Evolutionary conservation across 2,113 vertebrate genomes (phyloP).

Genomic region (Clarias magur): DNA sequence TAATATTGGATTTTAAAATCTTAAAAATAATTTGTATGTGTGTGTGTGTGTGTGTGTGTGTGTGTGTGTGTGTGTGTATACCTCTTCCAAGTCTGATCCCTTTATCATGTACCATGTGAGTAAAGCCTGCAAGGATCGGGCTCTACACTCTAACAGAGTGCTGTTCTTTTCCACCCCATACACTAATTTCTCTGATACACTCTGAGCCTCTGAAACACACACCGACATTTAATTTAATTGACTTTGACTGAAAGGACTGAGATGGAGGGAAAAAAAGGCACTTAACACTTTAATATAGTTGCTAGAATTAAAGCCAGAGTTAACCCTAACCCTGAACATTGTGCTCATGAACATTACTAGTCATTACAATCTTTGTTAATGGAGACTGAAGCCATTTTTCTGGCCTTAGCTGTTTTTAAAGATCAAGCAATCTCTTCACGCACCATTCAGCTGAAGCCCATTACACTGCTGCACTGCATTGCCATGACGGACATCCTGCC

Average conservation of each 20-base stretch:
- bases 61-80: slow-evolving; percentile 54
- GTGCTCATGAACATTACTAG: not conserved
- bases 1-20: too few relatives aligned
- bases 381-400: not conserved
- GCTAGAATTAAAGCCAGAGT: not conserved
- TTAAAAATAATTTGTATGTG: not conserved
- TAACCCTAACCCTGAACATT: not conserved
- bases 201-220: slow-evolving; percentile 57
- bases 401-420: not conserved
- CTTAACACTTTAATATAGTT: not conserved
- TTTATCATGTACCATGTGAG: slow-evolving; percentile 88
- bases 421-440: slow-evolving; percentile 53
- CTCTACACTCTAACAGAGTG: slow-evolving; percentile 89
- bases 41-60: slow-evolving; percentile 13
- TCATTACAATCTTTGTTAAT: slow-evolving; percentile 4
- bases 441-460: slow-evolving; percentile 91
- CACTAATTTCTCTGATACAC: slow-evolving; percentile 71
- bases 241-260: not conserved
- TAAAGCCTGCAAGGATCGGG: slow-evolving; percentile 88
- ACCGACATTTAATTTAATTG: not conserved
- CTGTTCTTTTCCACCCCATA: slow-evolving; percentile 92
- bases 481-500: slow-evolving; percentile 94
- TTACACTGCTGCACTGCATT: slow-evolving; percentile 95
- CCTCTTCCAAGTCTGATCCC: slow-evolving; percentile 81
- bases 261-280: not conserved